A percentile compares a stretch with the other conserved stretches of the same genome.
phyloP scores from a whole-genome alignment of 2,113 vertebrate genomes.

The Beaufortia kweichowensis region DNA sequence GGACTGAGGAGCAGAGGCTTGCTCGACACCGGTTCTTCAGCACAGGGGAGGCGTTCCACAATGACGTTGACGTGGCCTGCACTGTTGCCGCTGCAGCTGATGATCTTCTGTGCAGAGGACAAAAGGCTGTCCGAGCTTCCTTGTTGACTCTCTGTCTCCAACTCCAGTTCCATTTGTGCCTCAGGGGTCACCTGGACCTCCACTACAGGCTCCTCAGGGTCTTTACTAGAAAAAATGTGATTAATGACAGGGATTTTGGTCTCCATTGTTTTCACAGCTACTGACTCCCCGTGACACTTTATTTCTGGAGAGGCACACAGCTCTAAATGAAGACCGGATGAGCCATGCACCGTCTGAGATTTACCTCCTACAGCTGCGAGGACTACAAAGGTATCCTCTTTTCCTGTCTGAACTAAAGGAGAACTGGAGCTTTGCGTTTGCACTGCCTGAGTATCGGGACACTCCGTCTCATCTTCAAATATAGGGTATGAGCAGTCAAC shows the following conservation, averaged over 20 bases:
- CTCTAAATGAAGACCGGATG: slow-evolving; percentile 78
- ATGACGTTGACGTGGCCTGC: slow-evolving; percentile 94
- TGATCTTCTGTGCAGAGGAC: slow-evolving; percentile 95
- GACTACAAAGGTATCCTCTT: slow-evolving; percentile 80
- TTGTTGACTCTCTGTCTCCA: slow-evolving; percentile 65
- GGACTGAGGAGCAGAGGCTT: slow-evolving; percentile 80
- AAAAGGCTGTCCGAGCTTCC: slow-evolving; percentile 82
- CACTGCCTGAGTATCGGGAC: slow-evolving; percentile 53
- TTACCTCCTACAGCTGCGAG: slow-evolving; percentile 72
- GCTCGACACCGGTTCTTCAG: slow-evolving; percentile 79
- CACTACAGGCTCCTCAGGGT: slow-evolving; percentile 73
- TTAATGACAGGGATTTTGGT: slow-evolving; percentile 55
- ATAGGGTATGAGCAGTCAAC: slow-evolving; percentile 96
- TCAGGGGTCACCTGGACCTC: slow-evolving; percentile 80
- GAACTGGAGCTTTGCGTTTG: slow-evolving; percentile 11
- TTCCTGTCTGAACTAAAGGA: slow-evolving; percentile 24
- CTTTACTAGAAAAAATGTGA: slow-evolving; percentile 63
- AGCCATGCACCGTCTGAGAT: slow-evolving; percentile 68
- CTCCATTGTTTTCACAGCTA: slow-evolving; percentile 53
- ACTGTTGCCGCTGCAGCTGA: slow-evolving; percentile 87
- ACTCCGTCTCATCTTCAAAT: slow-evolving; percentile 87
- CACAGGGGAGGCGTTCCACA: slow-evolving; percentile 91
- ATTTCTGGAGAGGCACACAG: slow-evolving; percentile 75
- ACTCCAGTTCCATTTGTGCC: slow-evolving; percentile 75
- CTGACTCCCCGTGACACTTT: slow-evolving; percentile 50